Evolutionary conservation across 2,888 invertebrate species (phyloP).

Genomic region (Ochlodes sylvanus): DNA sequence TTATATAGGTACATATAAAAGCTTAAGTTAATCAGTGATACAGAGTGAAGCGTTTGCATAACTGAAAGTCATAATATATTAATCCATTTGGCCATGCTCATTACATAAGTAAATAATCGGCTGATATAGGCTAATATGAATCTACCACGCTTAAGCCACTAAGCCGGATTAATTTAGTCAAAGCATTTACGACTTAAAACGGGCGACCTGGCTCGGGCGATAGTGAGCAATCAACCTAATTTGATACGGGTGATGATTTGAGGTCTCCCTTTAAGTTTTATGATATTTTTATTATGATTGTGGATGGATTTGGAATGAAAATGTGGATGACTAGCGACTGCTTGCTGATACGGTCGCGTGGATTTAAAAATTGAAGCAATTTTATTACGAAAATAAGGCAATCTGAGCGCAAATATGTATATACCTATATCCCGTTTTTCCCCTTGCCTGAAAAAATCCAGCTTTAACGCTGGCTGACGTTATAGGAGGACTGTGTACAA

Average conservation of each 20-base stretch:
- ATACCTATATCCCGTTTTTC: too few species aligned
- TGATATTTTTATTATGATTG: not conserved
- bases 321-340: too few species aligned
- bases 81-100: slow-evolving; percentile 14
- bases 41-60: slow-evolving; percentile 5
- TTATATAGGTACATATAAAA: not conserved
- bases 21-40: not conserved
- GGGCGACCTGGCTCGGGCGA: not conserved
- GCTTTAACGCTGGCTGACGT: too few species aligned
- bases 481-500: too few species aligned
- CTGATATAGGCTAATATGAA: slow-evolving; percentile 24
- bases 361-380: too few species aligned
- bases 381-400: too few species aligned
- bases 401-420: too few species aligned
- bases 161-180: slow-evolving; percentile 29
- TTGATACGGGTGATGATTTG: not conserved
- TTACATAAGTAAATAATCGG: slow-evolving; percentile 12
- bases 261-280: not conserved
- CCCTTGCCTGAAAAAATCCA: too few species aligned
- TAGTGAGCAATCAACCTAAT: not conserved
- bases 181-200: slow-evolving; percentile 14
- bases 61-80: slow-evolving; percentile 14
- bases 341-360: too few species aligned
- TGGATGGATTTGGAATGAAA: too few species aligned
- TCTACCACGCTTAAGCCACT: slow-evolving; percentile 16